Evolutionary conservation across 2,888 invertebrate species (phyloP).

Genomic region (Nezara viridula): DNA sequence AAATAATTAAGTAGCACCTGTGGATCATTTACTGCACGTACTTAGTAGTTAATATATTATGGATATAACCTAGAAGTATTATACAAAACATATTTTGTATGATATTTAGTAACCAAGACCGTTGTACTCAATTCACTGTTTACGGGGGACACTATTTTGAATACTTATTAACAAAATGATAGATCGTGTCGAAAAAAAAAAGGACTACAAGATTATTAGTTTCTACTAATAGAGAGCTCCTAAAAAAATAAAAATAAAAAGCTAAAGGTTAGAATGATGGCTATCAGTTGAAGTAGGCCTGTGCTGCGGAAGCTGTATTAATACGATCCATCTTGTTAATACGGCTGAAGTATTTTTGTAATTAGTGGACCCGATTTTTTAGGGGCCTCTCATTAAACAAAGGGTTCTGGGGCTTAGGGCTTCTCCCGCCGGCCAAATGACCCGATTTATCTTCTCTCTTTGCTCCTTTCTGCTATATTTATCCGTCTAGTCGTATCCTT

Average conservation of each 20-base stretch:
- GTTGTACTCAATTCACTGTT: too few species aligned
- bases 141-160: too few species aligned
- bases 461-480: not conserved
- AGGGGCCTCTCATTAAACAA: slow-evolving; percentile 56
- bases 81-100: too few species aligned
- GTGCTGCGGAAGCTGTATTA: slow-evolving; percentile 34
- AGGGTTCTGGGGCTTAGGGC: slow-evolving; percentile 53
- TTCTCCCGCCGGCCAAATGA: slow-evolving; percentile 2
- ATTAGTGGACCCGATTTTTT: slow-evolving; percentile 57
- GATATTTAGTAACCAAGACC: too few species aligned
- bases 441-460: slow-evolving; percentile 37
- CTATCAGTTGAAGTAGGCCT: not conserved
- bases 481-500: not conserved
- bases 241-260: not conserved
- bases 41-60: too few species aligned
- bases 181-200: too few species aligned
- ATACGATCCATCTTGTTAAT: slow-evolving; percentile 59
- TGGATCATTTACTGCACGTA: too few species aligned
- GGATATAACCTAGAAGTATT: too few species aligned
- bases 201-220: not conserved
- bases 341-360: slow-evolving; percentile 57
- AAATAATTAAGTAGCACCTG: too few species aligned
- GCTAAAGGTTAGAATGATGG: not conserved
- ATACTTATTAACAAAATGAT: too few species aligned
- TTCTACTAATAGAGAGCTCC: not conserved